Conservation (phyloP, 1,140 invertebrate species). For the Drosophila varians region DNA sequence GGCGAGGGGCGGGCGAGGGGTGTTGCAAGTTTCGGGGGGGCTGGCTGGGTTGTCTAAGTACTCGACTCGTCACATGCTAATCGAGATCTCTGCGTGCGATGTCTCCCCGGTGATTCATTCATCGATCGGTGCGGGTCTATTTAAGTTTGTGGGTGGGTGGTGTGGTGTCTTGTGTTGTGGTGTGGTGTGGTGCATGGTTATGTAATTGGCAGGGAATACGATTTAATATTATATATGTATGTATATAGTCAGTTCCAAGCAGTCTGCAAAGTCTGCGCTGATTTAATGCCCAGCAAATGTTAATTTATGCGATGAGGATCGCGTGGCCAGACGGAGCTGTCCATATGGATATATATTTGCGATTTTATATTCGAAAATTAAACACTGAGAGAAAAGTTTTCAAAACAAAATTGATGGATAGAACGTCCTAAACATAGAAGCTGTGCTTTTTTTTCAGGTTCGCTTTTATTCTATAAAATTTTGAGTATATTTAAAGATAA, state of each 20-base stretch:
- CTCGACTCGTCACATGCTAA: constrained; percentile 68
- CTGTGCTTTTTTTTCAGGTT: neutral
- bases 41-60: constrained; percentile 12
- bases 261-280: constrained; percentile 51
- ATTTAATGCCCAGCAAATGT: constrained; percentile 69
- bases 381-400: constrained; percentile 21
- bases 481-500: constrained; percentile 65
- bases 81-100: constrained; percentile 65
- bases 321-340: constrained; percentile 61
- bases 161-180: constrained; percentile 15
- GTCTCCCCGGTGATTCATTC: constrained; percentile 43
- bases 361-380: constrained; percentile 27
- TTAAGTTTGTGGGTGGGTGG: constrained; percentile 12
- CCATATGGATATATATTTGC: constrained; percentile 22
- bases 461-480: constrained; percentile 43
- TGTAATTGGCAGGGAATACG: constrained; percentile 33
- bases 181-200: constrained; percentile 15
- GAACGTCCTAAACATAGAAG: no score
- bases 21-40: neutral
- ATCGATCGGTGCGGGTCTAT: constrained; percentile 41
- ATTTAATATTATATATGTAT: neutral
- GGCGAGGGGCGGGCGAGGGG: constrained; percentile 1
- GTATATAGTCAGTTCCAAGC: constrained; percentile 27
- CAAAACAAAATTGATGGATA: neutral
- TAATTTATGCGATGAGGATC: constrained; percentile 67